phyloP scores from a whole-genome alignment of 1,140 invertebrate genomes.

The Drosophila ohnishii region DNA sequence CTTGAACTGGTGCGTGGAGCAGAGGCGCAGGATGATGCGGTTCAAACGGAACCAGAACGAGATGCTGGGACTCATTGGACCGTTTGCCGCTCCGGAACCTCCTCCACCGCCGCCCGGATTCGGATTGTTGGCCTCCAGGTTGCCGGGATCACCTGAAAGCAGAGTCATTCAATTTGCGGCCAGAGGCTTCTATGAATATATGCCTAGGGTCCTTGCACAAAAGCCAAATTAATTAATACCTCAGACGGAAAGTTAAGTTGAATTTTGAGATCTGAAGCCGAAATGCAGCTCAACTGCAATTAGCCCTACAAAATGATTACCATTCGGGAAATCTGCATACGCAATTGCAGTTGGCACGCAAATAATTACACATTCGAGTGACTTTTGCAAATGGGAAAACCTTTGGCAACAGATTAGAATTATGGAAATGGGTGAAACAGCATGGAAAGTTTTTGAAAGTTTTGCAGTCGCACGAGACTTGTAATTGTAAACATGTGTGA shows the following conservation, averaged over 20 bases:
- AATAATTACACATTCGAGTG: constrained; percentile 32
- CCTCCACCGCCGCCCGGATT: constrained; percentile 36
- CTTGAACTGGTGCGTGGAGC: constrained; percentile 87
- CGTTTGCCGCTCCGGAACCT: constrained; percentile 50
- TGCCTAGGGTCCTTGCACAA: neutral
- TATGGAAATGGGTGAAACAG: constrained; percentile 19
- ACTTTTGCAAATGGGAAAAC: constrained; percentile 1
- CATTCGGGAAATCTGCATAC: constrained; percentile 1
- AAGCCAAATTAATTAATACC: constrained; percentile 39
- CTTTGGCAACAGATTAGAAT: constrained; percentile 24
- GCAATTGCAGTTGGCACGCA: neutral
- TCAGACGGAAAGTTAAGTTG: constrained; percentile 8
- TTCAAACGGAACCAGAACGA: constrained; percentile 83
- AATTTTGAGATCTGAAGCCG: neutral
- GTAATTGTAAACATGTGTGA: constrained; percentile 32
- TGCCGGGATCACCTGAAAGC: constrained; percentile 48
- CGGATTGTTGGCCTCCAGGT: constrained; percentile 68
- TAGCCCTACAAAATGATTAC: constrained; percentile 12
- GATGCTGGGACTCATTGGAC: constrained; percentile 70
- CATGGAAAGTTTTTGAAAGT: constrained; percentile 1
- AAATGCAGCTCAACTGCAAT: constrained; percentile 21
- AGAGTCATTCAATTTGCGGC: constrained; percentile 28
- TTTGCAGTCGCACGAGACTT: constrained; percentile 1
- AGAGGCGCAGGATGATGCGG: constrained; percentile 83
- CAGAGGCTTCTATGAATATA: constrained; percentile 9